Evolutionary conservation across 2,888 invertebrate genomes (phyloP), one percentile per base, ranked within the genome.

Genomic region (Nemotelus nigrinus): DNA sequence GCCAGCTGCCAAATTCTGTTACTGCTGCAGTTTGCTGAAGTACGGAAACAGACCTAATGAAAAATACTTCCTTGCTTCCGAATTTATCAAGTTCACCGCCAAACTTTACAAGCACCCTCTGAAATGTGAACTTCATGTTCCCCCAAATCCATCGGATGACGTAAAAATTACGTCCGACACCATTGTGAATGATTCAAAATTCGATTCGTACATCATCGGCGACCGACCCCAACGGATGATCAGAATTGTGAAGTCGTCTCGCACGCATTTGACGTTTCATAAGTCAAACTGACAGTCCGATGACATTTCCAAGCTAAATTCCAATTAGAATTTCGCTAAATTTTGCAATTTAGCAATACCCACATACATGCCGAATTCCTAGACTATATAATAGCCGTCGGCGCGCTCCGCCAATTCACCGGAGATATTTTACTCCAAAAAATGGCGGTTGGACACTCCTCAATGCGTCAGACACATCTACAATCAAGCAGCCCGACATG

Each of bases 371-470:
- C 43, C 39, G 43, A 25, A 39, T 63, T 63, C 63, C 10, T 10
- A 63, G 3, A 63, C 5, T 25, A 25, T 25, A 25, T 25, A 25
- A 53, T 53, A 53, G 6, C 10, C 53, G 5, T 65, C 5, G 7
- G 47, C 39, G 68, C 55, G 6, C 39, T 2, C 4, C 57, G 57
- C 45, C 72, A 57, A 53, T 64, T 70, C 70, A 70, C 41, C 55
- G 45, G 45, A 64, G 7, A 39, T 39, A 43, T 6, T 63, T 63
- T 63, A 41, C 25, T 25, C 50, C 44, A 10, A 50, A 89, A 89
- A 89, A 89, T 89, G 89, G 89, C 89, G 89, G 86, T 86, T 82
- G 85, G 89, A 88, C 90, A 90, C 90, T 90, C 90, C 90, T 88
- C 88, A 83, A 89, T 90, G 90, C 90, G 90, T 90, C 90, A 90